Base-by-base conservation (phyloP, 2,888 invertebrate genomes). In the Deroplatys truncata region DNA sequence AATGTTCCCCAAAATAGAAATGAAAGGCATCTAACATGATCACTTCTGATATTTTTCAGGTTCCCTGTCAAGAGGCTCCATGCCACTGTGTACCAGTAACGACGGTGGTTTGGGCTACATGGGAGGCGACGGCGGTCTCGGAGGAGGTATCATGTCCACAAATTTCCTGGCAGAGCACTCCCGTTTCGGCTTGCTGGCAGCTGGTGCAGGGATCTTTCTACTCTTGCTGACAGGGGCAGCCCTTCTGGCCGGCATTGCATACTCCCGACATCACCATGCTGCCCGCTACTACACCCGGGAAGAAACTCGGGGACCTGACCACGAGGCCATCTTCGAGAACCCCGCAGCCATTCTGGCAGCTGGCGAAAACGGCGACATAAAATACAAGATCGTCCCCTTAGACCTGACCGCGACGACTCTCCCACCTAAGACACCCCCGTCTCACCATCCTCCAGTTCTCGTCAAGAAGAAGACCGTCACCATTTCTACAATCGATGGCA, bases 201-300 rank as follows among this genome's bases (percentile, higher is more conserved):
- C 94, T 0, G 94, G 94, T 49, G 94, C 95, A 4, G 95, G 95
- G 0, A 94, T 95, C 82, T 94, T 95, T 1, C 94, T 95, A 89
- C 92, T 94, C 28, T 92, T 95, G 82, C 92, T 95, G 84, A 93
- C 94, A 49, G 93, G 92, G 93, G 90, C 91, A 25, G 88, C 89
- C 10, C 90, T 91, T 20, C 89, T 91, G 10, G 91, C 94, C 0
- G 95, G 95, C 3, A 93, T 96, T 88, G 95, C 95, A 92, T 97
- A 96, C 92, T 96, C 96, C 91, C 95, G 96, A 84, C 95, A 96
- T 90, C 95, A 96, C 91, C 95, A 96, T 91, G 96, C 96, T 8
- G 96, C 96, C 8, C 95, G 95, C 86, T 97, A 97, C 93, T 97
- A 97, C 93, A 97, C 97, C 16, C 96, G 97, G 92, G 97, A 97